A percentile compares a stretch with the other conserved stretches of the same genome.
Evolutionary conservation across 1,140 invertebrate species (phyloP).

Genomic region (Argopecten irradians): DNA sequence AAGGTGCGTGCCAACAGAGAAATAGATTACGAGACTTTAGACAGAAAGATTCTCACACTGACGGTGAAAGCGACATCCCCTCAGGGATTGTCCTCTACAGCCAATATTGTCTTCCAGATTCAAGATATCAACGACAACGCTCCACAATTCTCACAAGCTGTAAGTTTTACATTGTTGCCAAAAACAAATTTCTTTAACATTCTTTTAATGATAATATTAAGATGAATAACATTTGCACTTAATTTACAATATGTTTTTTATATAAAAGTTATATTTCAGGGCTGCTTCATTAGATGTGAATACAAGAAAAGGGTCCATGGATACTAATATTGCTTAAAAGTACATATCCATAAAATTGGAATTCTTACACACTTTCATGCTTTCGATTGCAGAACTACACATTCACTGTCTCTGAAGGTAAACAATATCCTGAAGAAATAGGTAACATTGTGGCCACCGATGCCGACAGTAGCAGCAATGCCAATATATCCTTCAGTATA

Average conservation of each 20-base stretch:
- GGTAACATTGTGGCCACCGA: constrained; percentile 54
- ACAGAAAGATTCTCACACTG: constrained; percentile 39
- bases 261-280: too few species aligned
- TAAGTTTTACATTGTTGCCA: background rate
- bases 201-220: too few species aligned
- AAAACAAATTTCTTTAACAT: background rate
- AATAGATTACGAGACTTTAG: constrained; percentile 56
- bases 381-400: constrained; percentile 52
- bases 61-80: constrained; percentile 39
- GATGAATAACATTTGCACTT: too few species aligned
- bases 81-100: constrained; percentile 12
- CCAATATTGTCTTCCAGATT: constrained; percentile 53
- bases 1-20: constrained; percentile 37
- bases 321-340: too few species aligned
- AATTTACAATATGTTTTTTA: too few species aligned
- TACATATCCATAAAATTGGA: too few species aligned
- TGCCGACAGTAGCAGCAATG: constrained; percentile 57
- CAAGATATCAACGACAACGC: constrained; percentile 61
- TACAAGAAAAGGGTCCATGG: too few species aligned
- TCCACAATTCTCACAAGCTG: constrained; percentile 52
- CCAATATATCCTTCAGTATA: constrained; percentile 49
- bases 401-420: constrained; percentile 49
- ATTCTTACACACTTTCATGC: background rate
- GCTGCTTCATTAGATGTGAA: too few species aligned
- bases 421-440: constrained; percentile 46